phyloP scores from a whole-genome alignment of 2,888 invertebrate genomes.

The Oxycera nigricornis region DNA sequence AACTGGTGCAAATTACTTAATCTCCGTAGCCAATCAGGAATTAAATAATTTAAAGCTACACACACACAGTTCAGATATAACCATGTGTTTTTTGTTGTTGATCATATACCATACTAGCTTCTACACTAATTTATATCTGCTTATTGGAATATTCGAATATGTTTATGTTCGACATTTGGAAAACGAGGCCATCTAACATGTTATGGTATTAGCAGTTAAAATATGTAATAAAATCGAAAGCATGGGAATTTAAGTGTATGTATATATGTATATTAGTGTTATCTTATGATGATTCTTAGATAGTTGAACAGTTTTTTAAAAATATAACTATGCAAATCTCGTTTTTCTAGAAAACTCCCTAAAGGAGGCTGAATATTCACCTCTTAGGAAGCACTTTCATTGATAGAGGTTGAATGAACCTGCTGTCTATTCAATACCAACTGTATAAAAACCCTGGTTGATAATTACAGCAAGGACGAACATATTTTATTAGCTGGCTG shows the following conservation, averaged over 20 bases:
- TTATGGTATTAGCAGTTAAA: too few relatives aligned
- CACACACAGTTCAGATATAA: neutral
- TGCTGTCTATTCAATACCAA: neutral
- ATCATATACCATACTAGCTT: too few relatives aligned
- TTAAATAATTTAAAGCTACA: neutral
- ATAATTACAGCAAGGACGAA: neutral
- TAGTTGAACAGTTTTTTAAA: too few relatives aligned
- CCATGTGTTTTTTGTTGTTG: neutral
- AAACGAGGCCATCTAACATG: constrained; percentile 37
- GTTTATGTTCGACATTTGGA: constrained; percentile 39
- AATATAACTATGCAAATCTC: too few relatives aligned
- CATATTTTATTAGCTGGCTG: neutral
- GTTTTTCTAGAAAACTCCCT: too few relatives aligned
- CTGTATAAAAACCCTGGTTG: neutral
- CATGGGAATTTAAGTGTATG: too few relatives aligned
- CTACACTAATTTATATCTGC: too few relatives aligned
- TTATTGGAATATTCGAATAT: constrained; percentile 23
- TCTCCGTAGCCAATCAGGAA: constrained; percentile 10
- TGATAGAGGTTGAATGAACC: constrained; percentile 14
- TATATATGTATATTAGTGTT: too few relatives aligned
- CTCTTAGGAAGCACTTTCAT: too few relatives aligned
- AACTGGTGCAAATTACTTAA: constrained; percentile 14
- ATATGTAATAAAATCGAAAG: too few relatives aligned
- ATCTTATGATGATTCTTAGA: too few relatives aligned
- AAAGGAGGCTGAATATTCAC: too few relatives aligned